Evolutionary conservation across 2,888 invertebrate species (phyloP).

Genomic region (Oligia latruncula): DNA sequence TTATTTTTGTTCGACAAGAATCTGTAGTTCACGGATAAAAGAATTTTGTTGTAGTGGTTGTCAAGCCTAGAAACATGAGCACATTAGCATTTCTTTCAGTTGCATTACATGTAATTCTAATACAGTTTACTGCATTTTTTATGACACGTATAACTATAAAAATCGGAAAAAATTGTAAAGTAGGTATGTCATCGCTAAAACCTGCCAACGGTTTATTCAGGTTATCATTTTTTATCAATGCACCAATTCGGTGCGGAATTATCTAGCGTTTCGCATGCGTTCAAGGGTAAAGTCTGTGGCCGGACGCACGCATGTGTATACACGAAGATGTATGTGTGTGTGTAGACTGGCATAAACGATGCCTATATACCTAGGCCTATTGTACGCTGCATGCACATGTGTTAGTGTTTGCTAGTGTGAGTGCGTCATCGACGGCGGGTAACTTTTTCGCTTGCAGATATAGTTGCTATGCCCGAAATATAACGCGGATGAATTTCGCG

Average conservation of each 20-base stretch:
- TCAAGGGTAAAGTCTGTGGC: conserved; percentile 88
- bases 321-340: conserved; percentile 73
- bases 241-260: conserved; percentile 85
- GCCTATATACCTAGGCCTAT: conserved; percentile 80
- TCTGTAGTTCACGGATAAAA: background rate
- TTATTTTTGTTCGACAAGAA: conserved; percentile 15
- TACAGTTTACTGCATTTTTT: conserved; percentile 36
- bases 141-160: conserved; percentile 29
- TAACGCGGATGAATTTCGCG: conserved; percentile 84
- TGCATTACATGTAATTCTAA: conserved; percentile 21
- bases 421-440: conserved; percentile 82
- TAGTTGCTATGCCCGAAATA: conserved; percentile 89
- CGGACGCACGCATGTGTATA: conserved; percentile 79
- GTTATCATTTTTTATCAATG: conserved; percentile 88
- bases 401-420: conserved; percentile 73
- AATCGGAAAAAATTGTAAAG: conserved; percentile 42
- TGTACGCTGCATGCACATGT: conserved; percentile 78
- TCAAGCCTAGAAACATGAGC: conserved; percentile 16
- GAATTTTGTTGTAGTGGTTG: background rate
- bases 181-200: conserved; percentile 69
- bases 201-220: conserved; percentile 78
- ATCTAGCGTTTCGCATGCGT: conserved; percentile 86
- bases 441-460: conserved; percentile 87
- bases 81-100: conserved; percentile 36
- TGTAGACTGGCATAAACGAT: conserved; percentile 73